Percentiles rank a stretch among this genome's conserved stretches.
Evolutionary conservation across 1,140 invertebrate genomes (phyloP).

Genomic region (Mylabris phalerata): DNA sequence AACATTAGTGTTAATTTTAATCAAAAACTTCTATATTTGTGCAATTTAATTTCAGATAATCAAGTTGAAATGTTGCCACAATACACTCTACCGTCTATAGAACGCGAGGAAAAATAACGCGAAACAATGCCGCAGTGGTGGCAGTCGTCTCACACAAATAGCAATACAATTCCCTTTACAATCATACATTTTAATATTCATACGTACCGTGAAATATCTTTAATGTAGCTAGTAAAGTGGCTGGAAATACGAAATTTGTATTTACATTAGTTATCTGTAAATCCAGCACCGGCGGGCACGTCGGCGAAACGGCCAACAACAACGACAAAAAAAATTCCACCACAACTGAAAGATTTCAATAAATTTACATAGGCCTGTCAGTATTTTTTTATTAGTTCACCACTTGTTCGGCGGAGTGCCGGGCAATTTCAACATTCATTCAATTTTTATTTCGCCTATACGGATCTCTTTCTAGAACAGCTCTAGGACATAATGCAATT

Average conservation of each 20-base stretch:
- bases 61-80: conserved; percentile 2
- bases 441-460: conserved; percentile 23
- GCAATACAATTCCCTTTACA: conserved; percentile 6
- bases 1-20: no score
- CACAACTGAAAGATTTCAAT: conserved; percentile 20
- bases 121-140: no score
- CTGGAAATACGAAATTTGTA: conserved; percentile 23
- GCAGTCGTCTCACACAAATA: no score
- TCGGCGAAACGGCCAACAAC: no score
- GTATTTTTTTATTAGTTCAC: conserved; percentile 22
- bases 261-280: conserved; percentile 27
- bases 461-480: neutral
- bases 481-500: conserved; percentile 19
- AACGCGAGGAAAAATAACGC: no score
- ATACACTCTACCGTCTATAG: neutral
- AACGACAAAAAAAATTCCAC: conserved; percentile 8
- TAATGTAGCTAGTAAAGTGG: conserved; percentile 17
- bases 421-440: conserved; percentile 22
- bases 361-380: conserved; percentile 25
- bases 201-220: conserved; percentile 12
- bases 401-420: neutral
- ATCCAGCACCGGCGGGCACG: conserved; percentile 8
- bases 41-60: conserved; percentile 10
- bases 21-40: neutral
- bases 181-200: conserved; percentile 15